Evolutionary conservation across 2,113 vertebrate genomes (phyloP).

Genomic region (Engystomops pustulosus): DNA sequence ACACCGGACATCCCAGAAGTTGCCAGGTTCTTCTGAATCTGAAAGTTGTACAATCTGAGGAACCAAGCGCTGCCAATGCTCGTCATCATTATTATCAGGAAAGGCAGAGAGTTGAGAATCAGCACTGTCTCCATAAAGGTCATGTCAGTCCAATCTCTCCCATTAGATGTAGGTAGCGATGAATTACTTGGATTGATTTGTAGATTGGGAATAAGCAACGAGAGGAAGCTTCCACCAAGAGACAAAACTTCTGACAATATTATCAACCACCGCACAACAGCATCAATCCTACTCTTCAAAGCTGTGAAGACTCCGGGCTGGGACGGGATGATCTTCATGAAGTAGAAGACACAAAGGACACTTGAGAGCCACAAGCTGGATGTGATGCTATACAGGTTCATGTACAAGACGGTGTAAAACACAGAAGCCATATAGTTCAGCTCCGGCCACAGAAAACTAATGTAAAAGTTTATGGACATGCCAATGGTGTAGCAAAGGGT

Average conservation of each 20-base stretch:
- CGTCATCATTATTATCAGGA: neutral
- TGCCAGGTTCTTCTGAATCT: neutral
- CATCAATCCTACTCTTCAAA: neutral
- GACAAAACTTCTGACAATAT: neutral
- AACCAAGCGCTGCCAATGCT: neutral
- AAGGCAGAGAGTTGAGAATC: neutral
- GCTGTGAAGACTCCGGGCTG: neutral
- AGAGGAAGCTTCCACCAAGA: neutral
- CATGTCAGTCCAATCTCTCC: neutral
- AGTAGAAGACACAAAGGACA: constrained; percentile 31
- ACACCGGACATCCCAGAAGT: neutral
- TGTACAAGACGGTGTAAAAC: neutral
- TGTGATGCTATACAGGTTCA: neutral
- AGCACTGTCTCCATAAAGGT: neutral
- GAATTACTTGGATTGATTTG: neutral
- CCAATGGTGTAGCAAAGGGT: neutral
- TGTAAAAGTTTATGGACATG: neutral
- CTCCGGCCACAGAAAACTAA: neutral
- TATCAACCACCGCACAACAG: neutral
- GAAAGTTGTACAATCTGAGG: neutral
- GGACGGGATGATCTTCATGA: constrained; percentile 5
- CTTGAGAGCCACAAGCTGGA: neutral
- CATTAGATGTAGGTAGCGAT: neutral
- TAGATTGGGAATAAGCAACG: neutral
- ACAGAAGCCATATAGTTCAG: no score